Conservation (phyloP, 2,113 vertebrate genomes). For the Emydura subglobosa region DNA sequence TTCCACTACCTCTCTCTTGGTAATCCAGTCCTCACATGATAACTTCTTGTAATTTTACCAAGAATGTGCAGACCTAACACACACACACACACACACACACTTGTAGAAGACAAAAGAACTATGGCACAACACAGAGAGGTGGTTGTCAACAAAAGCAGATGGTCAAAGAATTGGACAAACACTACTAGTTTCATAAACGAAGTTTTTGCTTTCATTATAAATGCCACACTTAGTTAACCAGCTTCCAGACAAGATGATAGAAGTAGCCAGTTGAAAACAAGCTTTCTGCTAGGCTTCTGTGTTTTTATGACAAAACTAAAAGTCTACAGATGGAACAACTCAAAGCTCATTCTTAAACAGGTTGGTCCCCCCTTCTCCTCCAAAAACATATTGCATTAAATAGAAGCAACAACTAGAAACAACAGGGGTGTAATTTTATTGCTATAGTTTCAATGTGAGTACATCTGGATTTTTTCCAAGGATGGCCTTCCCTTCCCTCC, state of each 20-base stretch:
- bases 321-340: slow-evolving; percentile 87
- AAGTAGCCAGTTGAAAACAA: slow-evolving; percentile 82
- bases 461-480: slow-evolving; percentile 46
- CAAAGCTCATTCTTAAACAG: slow-evolving; percentile 86
- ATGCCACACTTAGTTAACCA: slow-evolving; percentile 84
- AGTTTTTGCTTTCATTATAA: slow-evolving; percentile 82
- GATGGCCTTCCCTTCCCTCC: slow-evolving; percentile 35
- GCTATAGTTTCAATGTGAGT: slow-evolving; percentile 61
- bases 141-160: slow-evolving; percentile 88
- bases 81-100: slow-evolving; percentile 69
- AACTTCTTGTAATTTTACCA: neutral
- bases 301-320: slow-evolving; percentile 88
- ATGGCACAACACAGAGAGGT: slow-evolving; percentile 84
- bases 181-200: slow-evolving; percentile 83
- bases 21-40: neutral
- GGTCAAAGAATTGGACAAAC: slow-evolving; percentile 88
- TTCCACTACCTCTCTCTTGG: neutral
- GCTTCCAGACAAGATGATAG: slow-evolving; percentile 85
- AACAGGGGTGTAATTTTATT: slow-evolving; percentile 3
- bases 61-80: neutral
- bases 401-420: slow-evolving; percentile 74
- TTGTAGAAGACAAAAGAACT: slow-evolving; percentile 85
- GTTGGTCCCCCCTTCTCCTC: slow-evolving; percentile 77
- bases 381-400: slow-evolving; percentile 82
- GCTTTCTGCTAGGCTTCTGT: slow-evolving; percentile 84